Percentiles rank a stretch among this genome's conserved stretches.
Conservation (phyloP, 2,113 vertebrate genomes). For the Emydura subglobosa region DNA sequence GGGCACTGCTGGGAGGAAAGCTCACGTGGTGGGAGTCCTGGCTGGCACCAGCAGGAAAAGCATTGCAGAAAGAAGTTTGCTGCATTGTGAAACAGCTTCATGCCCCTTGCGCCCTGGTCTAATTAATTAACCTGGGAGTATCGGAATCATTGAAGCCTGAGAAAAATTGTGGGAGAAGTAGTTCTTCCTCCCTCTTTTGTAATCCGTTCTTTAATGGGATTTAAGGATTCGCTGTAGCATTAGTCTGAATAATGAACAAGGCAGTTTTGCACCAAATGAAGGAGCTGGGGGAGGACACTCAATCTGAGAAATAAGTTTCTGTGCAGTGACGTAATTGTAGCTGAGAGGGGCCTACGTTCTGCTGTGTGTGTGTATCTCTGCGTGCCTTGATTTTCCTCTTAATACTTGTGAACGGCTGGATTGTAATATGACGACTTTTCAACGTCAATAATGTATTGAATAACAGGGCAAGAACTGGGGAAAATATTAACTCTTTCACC, state of each 20-base stretch:
- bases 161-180: neutral
- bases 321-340: conserved; percentile 45
- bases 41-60: rapidly evolving
- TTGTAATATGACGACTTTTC: conserved; percentile 69
- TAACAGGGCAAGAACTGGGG: conserved; percentile 42
- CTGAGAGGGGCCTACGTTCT: conserved; percentile 21
- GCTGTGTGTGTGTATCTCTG: conserved; percentile 47
- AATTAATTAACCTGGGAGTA: rapidly evolving
- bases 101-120: rapidly evolving
- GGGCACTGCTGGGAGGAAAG: neutral
- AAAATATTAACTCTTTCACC: conserved; percentile 46
- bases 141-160: conserved; percentile 16
- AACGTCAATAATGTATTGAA: conserved; percentile 71
- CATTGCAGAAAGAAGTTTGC: neutral
- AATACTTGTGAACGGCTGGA: conserved; percentile 60
- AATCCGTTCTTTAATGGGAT: conserved; percentile 66
- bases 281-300: neutral
- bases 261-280: neutral
- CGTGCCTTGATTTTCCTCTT: conserved; percentile 50
- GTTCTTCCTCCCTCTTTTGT: conserved; percentile 38
- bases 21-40: neutral
- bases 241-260: conserved; percentile 30
- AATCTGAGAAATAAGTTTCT: conserved; percentile 62
- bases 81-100: rapidly evolving
- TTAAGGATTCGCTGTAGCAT: conserved; percentile 66